Base-by-base conservation (phyloP, 2,113 vertebrate genomes). In the Baryphthengus martii region DNA sequence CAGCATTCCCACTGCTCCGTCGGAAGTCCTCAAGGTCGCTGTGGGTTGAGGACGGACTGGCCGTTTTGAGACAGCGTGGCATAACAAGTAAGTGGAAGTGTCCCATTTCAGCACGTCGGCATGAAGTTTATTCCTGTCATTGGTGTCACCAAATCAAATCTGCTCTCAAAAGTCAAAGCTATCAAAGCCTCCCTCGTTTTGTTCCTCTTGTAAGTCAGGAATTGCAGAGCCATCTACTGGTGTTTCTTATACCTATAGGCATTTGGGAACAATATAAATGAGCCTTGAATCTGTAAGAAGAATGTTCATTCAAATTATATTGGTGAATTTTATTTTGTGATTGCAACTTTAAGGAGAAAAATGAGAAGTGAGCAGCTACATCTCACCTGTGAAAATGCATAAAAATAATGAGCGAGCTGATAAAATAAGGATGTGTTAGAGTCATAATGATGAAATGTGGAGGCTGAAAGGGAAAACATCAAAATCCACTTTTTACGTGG, bases 211-310 rank as follows among this genome's bases (percentile, higher is more conserved):
- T 70, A 97, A 97, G 92, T 92, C 92, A 98, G 81, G 98, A 98
- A 95, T 97, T 95, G 92, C 91, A 98, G 98, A 97, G 98, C 97
- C 98, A 98, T 96, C 98, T 98, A 96, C 98, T 98, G 98, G 97
- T 63, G 50, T 37, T 39, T 96, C 85, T 87, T 63, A 37, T 49
- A 77, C 39, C 19, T 66, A 17, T 29, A 28, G 8, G 23, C 8
- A 1, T 71, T 70, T 73, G 50, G 25, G 21, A 91, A 33, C 37
- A 13, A 40, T 35, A 49, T 28, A 65, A 49, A 56, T 4, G 10
- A 91, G 42, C 28, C 9, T 20, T 37, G 33, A 44, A 47, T 47
- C 3, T 61, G 1, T n/a, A 59, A 79, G 59, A 63, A 50, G 11
- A 16, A 37, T 11, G 5, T 39, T 72, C 3, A 58, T 26, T 13